Evolutionary conservation across 2,113 vertebrate genomes (phyloP), one percentile per base, ranked within the genome.

Genomic region (Agelaius phoeniceus): DNA sequence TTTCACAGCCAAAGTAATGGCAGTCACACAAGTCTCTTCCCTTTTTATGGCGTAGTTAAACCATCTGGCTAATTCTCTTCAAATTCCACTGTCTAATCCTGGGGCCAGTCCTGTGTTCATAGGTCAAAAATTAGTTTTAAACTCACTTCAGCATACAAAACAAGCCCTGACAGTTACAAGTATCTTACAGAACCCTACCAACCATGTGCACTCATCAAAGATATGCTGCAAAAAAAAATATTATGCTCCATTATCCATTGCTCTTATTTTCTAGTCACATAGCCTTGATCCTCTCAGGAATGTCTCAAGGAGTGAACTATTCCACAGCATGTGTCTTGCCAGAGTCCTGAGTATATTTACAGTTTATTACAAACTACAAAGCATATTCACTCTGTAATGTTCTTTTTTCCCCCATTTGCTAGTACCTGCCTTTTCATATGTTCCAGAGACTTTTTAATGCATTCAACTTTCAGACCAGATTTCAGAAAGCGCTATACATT

Each of bases 271-370:
- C 83, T 88, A 72, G 43, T 93, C 33, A 54, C 6, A 9, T 54
- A 84, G 57, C 9, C 59, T 68, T 92, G 57, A 92, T 93, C 84
- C 75, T 78, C 76, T 93, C 79, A 86, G 75, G 75, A 93, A 92
- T 41, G 46, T 80, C 75, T 93, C 65, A 74, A 58, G 44, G 57
- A 63, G 15, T 13, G 30, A 57, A 52, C 31, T 87, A 18, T 28
- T 84, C 57, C 73, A 92, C 66, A 67, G 62, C 13, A 55, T 7
- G n/a, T 3, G 1, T 57, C 26, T 71, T 81, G 22, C 26, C 59
- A 86, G 55, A 73, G n/a, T 30, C 57, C 37, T 41, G 46, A 89
- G 17, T 14, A 39, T 22, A 58, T 39, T 48, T 79, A 72, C 46
- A 81, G 16, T 41, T 74, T 21, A 48, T 75, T 46, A 65, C 37